Base-by-base conservation (phyloP, 1,140 invertebrate species). In the Drosophila mojavensis region DNA sequence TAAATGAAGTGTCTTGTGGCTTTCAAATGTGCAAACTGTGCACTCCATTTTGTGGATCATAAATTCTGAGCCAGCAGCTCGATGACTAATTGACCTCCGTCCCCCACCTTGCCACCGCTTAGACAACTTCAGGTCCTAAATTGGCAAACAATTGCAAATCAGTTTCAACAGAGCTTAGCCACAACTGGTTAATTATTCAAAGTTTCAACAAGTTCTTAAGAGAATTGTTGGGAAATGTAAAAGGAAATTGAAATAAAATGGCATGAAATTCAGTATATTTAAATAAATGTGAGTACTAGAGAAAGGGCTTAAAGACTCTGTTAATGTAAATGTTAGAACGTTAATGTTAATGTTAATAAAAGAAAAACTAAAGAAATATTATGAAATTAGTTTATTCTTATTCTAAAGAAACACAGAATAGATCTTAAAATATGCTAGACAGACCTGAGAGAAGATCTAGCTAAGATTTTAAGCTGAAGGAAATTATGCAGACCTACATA, bases 1-100 rank as follows among this genome's bases (percentile, higher is more conserved):
- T 66, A 78, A 66, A 75, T 78, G 51, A 78, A 78, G 72, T 78
- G 72, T 68, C 75, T 65, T 78, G 66, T 75, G 75, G 72, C 60
- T 69, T 55, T 45, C 56, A 15, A 60, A 59, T 70, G 36, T 65
- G 63, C 71, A 43, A 63, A 63, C 67, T 64, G 55, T 69, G 30
- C 45, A 65, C 54, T 66, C 65, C 50, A 75, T 71, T 71, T 65
- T 54, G 39, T 47, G 70, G 28, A 51, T 51, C 63, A 66, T 59
- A 51, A 72, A 59, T 72, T 58, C 36, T 30, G 36, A 24, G 55
- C 55, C 55, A 47, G 26, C 43, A 43, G 36, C 48, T 64, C 24
- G 7, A 33, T 53, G 54, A 59, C 20, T 71, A 56, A 64, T 58
- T 71, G 39, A 39, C 36, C 43, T 47, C 15, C 43, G n/a, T 13